A percentile compares a stretch with the other conserved stretches of the same genome.
Conservation (phyloP, 2,113 vertebrate genomes). For the Reinhardtius hippoglossoides region DNA sequence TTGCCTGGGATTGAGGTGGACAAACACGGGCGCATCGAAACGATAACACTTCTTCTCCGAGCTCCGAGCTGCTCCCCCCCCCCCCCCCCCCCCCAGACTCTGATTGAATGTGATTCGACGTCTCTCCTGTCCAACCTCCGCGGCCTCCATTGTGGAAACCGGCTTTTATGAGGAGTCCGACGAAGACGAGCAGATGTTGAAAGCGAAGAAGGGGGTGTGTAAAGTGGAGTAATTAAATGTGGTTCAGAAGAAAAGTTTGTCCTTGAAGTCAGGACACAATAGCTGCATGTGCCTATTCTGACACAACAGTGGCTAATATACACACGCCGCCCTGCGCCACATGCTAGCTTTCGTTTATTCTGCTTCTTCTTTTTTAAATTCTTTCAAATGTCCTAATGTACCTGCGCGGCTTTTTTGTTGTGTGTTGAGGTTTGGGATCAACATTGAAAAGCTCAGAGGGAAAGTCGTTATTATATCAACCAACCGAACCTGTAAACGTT, state of each 20-base stretch:
- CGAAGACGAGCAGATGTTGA: slow-evolving; percentile 13
- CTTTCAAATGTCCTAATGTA: not conserved
- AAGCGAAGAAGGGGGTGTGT: not conserved
- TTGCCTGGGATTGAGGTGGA: not conserved
- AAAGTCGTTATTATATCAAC: not conserved
- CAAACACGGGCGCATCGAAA: not conserved
- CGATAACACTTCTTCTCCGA: not conserved
- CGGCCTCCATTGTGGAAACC: slow-evolving; percentile 14
- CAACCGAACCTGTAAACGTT: not conserved
- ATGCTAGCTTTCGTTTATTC: not conserved
- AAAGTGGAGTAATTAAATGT: slow-evolving; percentile 25
- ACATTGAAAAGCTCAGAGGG: not conserved
- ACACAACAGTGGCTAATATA: not conserved
- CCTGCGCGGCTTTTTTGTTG: not conserved
- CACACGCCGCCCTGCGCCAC: not conserved
- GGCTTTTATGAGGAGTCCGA: slow-evolving; percentile 19
- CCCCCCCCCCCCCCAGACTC: not conserved
- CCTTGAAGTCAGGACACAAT: slow-evolving; percentile 41
- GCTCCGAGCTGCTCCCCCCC: not conserved
- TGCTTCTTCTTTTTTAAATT: not conserved
- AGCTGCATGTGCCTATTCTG: slow-evolving; percentile 5
- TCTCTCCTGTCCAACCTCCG: not conserved
- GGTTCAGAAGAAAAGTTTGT: slow-evolving; percentile 21
- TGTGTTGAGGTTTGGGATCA: not conserved
- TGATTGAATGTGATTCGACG: not conserved